Base-by-base conservation (phyloP, 2,113 vertebrate genomes). In the Burhinus oedicnemus region DNA sequence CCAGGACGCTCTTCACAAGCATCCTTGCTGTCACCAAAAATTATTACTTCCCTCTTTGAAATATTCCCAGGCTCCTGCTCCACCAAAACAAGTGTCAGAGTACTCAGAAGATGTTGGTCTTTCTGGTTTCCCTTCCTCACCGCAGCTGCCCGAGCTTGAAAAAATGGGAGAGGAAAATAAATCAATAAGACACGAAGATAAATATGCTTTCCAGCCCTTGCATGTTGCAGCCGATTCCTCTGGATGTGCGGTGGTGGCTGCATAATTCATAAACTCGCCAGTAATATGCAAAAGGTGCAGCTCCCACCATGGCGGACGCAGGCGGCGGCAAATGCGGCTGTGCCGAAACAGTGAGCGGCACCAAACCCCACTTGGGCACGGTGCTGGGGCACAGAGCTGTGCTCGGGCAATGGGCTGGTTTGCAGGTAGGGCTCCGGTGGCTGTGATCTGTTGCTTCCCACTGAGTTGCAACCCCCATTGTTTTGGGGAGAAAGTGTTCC, bases 111-210 rank as follows among this genome's bases (percentile, higher is more conserved):
- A 6, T 0, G 21, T 5, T 18, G 47, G 27, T 71, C 5, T 27
- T 44, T 12, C 15, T 52, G 21, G 6, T 69, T 52, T 58, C 83
- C 19, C 47, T 14, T 40, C 80, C 87, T 51, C 49, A 13, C 23
- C 36, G 79, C 92, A 82, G 80, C 83, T 57, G 75, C 89, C 81
- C 4, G 0, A 82, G 83, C 76, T 87, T 75, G 68, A 74, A 87
- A 81, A 52, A 38, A 29, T 17, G 4, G 69, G 60, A 89, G 82
- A 93, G 78, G 87, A 55, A 95, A 91, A 95, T 96, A 95, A 94
- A 96, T 94, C 89, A 88, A 94, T 95, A 30, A 88, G 89, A 81
- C 71, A 89, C 42, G 1, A 95, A 96, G 96, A 96, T 96, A 97
- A 96, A 95, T 72, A 83, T 5, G 36, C 93, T 81, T 75, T 29